Base-by-base conservation (phyloP, 2,113 vertebrate genomes). In the Engraulis encrasicolus region DNA sequence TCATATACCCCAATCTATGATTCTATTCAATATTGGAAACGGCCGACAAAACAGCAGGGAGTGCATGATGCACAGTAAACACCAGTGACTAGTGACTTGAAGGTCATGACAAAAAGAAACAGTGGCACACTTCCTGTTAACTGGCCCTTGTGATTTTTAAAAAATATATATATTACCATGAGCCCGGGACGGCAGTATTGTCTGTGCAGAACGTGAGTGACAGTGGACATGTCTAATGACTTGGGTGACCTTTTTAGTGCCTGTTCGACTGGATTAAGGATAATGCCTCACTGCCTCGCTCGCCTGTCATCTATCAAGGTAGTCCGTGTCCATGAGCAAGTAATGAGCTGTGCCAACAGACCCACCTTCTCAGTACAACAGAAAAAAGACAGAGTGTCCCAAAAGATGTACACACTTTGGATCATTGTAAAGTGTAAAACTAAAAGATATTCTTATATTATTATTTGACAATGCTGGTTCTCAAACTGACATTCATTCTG, bases 291-390 rank as follows among this genome's bases (percentile, higher is more conserved):
- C 31, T 3, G 12, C 31, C 2, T 74, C 6, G 66, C 15, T 34
- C 66, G 34, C 66, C 66, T 74, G 66, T 27, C 66, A 74, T 74
- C 66, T 27, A 74, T 74, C 66, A 74, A 31, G 66, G 2, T 27
- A 14, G 31, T 14, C 27, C 27, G 31, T 34, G 31, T 34, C 11
- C 17, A 74, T 34, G 66, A 34, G 27, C 34, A 74, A 74, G 34
- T 74, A 74, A 74, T 15, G 12, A 74, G 66, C 66, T 2, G 66
- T 34, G 66, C 66, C 66, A 36, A 74, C 66, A 74, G 34, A 27
- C 66, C 66, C 58, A 2, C 2, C 31, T 9, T 9, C 40, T 3
- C 40, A 45, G 40, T 9, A 5, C 9, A 45, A 45, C 3, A 45
- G 40, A 45, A 45, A 3, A 45, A 45, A 45, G 3, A 9, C 40